These are phyloP conservation scores for Catharus bicknelli DNA, from an alignment of 2,113 vertebrate genomes.

Conservation along the genomic window DNA sequence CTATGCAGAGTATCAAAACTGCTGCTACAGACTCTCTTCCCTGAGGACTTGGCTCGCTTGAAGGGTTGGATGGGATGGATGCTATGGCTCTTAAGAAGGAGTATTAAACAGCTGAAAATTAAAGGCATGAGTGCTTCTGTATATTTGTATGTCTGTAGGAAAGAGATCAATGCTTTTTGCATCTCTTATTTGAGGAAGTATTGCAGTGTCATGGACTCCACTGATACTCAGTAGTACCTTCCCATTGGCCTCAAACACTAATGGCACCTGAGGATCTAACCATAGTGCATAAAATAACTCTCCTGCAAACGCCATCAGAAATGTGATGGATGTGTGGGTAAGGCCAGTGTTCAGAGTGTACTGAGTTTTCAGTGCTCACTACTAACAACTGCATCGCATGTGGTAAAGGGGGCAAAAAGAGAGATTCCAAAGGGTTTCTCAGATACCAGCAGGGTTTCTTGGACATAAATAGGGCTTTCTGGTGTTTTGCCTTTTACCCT, in stretches of 20 bases:
- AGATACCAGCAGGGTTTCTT: neutral
- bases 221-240: neutral
- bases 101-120: neutral
- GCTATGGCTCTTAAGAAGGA: neutral
- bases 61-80: neutral
- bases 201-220: neutral
- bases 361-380: neutral
- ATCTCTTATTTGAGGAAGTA: neutral
- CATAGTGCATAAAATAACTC: neutral
- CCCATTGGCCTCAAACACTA: neutral
- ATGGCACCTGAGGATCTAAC: neutral
- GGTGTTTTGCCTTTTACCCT: neutral
- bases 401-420: neutral
- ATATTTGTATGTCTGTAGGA: neutral
- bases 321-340: neutral
- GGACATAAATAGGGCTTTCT: neutral
- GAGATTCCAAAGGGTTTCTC: neutral
- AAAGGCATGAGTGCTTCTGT: neutral
- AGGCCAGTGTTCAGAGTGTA: neutral
- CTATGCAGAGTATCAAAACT: neutral
- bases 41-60: neutral
- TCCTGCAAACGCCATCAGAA: neutral
- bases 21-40: neutral
- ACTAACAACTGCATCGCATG: neutral
- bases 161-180: neutral